A percentile compares a stretch with the other conserved stretches of the same genome.
These are phyloP conservation scores for Apotomis betuletana DNA, from an alignment of 2,888 invertebrate species.

Conservation along the genomic window DNA sequence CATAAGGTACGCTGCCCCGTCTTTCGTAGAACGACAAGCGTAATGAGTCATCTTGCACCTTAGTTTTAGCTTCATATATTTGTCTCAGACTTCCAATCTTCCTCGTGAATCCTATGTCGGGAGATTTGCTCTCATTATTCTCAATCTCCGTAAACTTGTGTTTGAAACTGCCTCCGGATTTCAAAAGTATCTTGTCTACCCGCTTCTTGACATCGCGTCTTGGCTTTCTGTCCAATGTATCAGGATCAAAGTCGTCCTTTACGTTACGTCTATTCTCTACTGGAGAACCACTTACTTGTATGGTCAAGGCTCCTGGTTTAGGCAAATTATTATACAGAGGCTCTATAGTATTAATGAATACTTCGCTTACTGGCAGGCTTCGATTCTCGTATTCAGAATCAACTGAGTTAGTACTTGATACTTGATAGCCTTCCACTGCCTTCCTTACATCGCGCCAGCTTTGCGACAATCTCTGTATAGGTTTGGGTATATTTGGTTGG, in stretches of 20 bases:
- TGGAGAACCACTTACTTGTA: conserved; percentile 90
- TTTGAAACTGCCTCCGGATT: conserved; percentile 89
- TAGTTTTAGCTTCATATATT: conserved; percentile 89
- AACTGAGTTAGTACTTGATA: conserved; percentile 65
- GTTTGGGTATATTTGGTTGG: conserved; percentile 55
- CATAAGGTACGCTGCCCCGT: conserved; percentile 69
- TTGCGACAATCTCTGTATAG: conserved; percentile 65
- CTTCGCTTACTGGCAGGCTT: conserved; percentile 84
- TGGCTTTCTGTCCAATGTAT: conserved; percentile 92
- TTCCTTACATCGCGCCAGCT: conserved; percentile 75
- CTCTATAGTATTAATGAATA: conserved; percentile 85
- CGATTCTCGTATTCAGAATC: conserved; percentile 63
- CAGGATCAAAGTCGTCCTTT: conserved; percentile 91
- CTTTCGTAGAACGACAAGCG: conserved; percentile 61
- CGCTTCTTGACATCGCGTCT: conserved; percentile 69
- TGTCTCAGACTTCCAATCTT: conserved; percentile 89
- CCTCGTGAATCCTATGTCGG: conserved; percentile 76
- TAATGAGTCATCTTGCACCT: conserved; percentile 65
- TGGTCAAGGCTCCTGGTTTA: conserved; percentile 91
- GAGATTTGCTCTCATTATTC: conserved; percentile 58
- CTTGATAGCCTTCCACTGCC: conserved; percentile 54
- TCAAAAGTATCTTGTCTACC: conserved; percentile 82
- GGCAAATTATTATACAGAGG: conserved; percentile 79
- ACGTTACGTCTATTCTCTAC: conserved; percentile 86
- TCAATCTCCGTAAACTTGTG: conserved; percentile 71